These are phyloP conservation scores for Tetramorium simillimum DNA, from an alignment of 1,140 invertebrate genomes.

Conservation along the genomic window DNA sequence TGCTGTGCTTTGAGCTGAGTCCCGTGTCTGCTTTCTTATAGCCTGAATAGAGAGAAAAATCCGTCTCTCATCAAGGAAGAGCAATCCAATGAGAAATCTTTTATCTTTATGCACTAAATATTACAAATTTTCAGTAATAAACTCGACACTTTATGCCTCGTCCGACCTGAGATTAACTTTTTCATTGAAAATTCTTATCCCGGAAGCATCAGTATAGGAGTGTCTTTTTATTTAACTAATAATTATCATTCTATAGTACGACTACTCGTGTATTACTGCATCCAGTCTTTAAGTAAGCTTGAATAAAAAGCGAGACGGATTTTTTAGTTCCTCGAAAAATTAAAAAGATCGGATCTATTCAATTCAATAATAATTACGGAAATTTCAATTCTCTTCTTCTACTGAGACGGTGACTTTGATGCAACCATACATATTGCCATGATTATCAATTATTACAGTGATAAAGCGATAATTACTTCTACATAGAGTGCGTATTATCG, in stretches of 20 bases:
- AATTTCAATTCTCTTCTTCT: background rate
- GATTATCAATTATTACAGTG: slow-evolving; percentile 10
- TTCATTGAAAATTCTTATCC: background rate
- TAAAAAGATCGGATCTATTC: background rate
- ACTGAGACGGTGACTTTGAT: background rate
- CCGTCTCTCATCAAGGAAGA: slow-evolving; percentile 24
- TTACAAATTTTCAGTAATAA: slow-evolving; percentile 6
- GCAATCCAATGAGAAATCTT: slow-evolving; percentile 6
- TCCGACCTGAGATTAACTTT: background rate
- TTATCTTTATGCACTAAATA: background rate
- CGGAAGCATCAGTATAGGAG: background rate
- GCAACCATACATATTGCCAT: slow-evolving; percentile 1
- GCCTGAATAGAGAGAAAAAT: slow-evolving; percentile 82
- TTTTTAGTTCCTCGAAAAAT: slow-evolving; percentile 16
- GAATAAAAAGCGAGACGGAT: background rate
- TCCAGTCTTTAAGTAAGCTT: background rate
- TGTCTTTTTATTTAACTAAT: background rate
- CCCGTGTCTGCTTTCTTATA: slow-evolving; percentile 89
- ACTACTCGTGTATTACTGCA: background rate
- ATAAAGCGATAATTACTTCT: slow-evolving; percentile 15
- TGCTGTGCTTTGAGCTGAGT: slow-evolving; percentile 87
- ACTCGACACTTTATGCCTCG: background rate
- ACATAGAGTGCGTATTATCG: background rate
- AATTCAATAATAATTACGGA: background rate
- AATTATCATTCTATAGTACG: background rate